phyloP scores from a whole-genome alignment of 2,113 vertebrate genomes.

The Prunella himalayana region DNA sequence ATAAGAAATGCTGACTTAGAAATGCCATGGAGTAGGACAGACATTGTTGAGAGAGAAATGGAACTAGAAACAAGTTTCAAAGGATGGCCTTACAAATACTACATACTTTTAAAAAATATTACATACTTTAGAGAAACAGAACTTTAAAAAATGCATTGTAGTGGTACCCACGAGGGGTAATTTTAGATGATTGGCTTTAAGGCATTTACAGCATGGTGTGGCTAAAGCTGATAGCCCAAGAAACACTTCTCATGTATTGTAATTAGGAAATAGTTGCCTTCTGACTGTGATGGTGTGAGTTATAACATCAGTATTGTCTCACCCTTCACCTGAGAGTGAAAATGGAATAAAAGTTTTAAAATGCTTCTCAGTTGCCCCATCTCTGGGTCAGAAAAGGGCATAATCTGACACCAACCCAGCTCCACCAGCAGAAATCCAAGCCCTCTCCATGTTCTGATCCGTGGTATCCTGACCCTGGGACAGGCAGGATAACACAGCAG shows the following conservation, averaged over 20 bases:
- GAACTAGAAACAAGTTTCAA: not conserved
- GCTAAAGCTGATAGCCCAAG: not conserved
- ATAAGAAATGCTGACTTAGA: not conserved
- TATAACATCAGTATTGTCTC: not conserved
- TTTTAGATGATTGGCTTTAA: not conserved
- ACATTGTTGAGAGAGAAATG: not conserved
- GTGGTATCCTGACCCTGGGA: not conserved
- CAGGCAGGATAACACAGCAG: not conserved
- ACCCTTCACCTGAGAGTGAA: not conserved
- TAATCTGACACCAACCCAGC: not conserved
- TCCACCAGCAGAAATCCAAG: not conserved
- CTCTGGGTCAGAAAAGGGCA: not conserved
- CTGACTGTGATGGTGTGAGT: not conserved
- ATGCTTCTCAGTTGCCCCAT: not conserved
- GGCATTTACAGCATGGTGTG: not conserved
- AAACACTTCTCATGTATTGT: not conserved
- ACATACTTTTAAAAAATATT: too few species aligned
- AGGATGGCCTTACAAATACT: not conserved
- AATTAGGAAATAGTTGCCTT: not conserved
- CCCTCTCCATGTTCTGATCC: not conserved
- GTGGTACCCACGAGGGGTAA: not conserved
- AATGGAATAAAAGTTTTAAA: not conserved
- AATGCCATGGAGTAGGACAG: not conserved
- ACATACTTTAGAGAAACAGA: not conserved
- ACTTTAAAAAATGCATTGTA: not conserved